phyloP scores from a whole-genome alignment of 2,113 vertebrate species.

The Pseudopipra pipra region DNA sequence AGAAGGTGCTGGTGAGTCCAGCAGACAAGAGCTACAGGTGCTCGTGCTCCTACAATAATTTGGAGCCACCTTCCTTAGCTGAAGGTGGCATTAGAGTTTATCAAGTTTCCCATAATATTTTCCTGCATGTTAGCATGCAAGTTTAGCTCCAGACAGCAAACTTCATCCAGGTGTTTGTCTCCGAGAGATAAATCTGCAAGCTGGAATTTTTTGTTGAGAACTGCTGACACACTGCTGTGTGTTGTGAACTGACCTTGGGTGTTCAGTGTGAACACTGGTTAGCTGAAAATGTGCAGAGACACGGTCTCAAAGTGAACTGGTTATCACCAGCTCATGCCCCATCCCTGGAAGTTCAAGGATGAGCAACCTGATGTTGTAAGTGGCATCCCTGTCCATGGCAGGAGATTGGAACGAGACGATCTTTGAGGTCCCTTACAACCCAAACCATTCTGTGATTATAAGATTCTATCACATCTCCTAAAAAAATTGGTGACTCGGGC shows the following conservation, averaged over 20 bases:
- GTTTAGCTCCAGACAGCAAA: neutral
- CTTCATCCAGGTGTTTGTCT: neutral
- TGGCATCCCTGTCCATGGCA: neutral
- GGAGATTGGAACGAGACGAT: neutral
- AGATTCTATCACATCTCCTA: neutral
- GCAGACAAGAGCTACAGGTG: neutral
- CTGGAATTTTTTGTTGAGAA: neutral
- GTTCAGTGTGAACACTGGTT: neutral
- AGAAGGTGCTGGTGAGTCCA: neutral
- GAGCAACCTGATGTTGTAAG: neutral
- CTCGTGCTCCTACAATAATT: fast-evolving
- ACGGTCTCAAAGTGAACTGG: neutral
- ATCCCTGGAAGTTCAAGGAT: neutral
- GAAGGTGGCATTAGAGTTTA: neutral
- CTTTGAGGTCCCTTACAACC: neutral
- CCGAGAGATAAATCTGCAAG: neutral
- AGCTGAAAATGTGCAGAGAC: neutral
- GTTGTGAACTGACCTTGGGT: neutral
- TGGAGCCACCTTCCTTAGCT: neutral
- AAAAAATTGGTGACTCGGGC: neutral
- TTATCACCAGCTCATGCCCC: neutral
- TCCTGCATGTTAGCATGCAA: neutral
- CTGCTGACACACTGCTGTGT: neutral
- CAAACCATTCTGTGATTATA: neutral
- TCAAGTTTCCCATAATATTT: neutral